These are phyloP conservation scores for Tenualosa ilisha DNA, from an alignment of 2,797 vertebrate genomes.

Conservation along the genomic window DNA sequence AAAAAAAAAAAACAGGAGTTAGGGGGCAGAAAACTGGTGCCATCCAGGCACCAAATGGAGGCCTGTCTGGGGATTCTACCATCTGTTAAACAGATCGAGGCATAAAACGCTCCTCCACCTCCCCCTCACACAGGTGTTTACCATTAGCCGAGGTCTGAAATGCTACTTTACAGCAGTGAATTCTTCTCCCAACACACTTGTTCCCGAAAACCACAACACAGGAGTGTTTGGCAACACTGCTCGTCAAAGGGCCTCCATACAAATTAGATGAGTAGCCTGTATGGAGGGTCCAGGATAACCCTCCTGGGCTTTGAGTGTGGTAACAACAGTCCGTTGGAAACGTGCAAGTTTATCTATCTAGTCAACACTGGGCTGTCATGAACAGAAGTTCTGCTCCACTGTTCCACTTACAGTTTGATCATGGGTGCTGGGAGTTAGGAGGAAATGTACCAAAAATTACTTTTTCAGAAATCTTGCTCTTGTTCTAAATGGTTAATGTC, in stretches of 20 bases:
- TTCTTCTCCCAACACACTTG: constrained; percentile 42
- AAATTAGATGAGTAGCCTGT: constrained; percentile 21
- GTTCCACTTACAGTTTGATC: neutral
- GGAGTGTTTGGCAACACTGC: neutral
- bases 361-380: constrained; percentile 18
- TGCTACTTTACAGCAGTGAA: constrained; percentile 34
- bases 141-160: constrained; percentile 51
- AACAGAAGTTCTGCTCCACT: constrained; percentile 17
- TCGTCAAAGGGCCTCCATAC: constrained; percentile 27
- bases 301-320: constrained; percentile 22
- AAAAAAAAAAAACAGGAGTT: neutral
- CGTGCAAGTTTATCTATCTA: constrained; percentile 31
- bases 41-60: constrained; percentile 50
- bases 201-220: constrained; percentile 36
- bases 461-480: too few species aligned
- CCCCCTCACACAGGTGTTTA: constrained; percentile 54
- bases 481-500: neutral
- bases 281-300: neutral
- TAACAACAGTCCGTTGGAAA: constrained; percentile 37
- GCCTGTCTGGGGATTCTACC: constrained; percentile 42
- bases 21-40: constrained; percentile 22
- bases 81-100: constrained; percentile 60
- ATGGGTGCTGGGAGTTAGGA: neutral
- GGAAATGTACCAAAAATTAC: too few species aligned
- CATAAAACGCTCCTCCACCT: constrained; percentile 35